Conservation (phyloP, 2,113 vertebrate species). For the Lophotis ruficrista region DNA sequence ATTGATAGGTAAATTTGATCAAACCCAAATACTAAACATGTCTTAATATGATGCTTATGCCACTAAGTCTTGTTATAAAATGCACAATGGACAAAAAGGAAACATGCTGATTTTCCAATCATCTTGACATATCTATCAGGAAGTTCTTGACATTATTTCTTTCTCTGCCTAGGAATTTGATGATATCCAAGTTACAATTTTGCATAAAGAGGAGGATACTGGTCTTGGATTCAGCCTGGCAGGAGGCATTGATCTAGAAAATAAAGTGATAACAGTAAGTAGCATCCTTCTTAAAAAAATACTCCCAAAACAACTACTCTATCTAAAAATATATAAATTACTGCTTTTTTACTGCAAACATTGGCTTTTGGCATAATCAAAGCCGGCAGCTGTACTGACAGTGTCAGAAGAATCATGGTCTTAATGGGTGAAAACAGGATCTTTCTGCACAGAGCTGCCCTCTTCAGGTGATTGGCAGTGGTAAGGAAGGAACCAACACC, state of each 20-base stretch:
- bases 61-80: neutral
- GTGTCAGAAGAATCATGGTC: neutral
- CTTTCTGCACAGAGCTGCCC: neutral
- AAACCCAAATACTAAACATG: neutral
- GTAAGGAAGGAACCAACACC: neutral
- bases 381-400: neutral
- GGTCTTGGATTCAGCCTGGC: conserved; percentile 95
- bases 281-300: neutral
- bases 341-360: neutral
- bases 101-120: neutral
- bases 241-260: conserved; percentile 90
- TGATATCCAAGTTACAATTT: conserved; percentile 88
- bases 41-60: neutral
- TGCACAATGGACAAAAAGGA: neutral
- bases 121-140: neutral
- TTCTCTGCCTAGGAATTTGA: conserved; percentile 82
- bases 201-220: conserved; percentile 91
- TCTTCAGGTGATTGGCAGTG: neutral
- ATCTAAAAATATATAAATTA: neutral
- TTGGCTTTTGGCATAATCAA: neutral
- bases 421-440: neutral
- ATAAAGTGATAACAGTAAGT: conserved; percentile 88
- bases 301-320: neutral
- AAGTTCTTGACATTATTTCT: neutral
- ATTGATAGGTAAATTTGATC: neutral